Base-by-base conservation (phyloP, 2,113 vertebrate species). In the Microcebus lehilahytsara region DNA sequence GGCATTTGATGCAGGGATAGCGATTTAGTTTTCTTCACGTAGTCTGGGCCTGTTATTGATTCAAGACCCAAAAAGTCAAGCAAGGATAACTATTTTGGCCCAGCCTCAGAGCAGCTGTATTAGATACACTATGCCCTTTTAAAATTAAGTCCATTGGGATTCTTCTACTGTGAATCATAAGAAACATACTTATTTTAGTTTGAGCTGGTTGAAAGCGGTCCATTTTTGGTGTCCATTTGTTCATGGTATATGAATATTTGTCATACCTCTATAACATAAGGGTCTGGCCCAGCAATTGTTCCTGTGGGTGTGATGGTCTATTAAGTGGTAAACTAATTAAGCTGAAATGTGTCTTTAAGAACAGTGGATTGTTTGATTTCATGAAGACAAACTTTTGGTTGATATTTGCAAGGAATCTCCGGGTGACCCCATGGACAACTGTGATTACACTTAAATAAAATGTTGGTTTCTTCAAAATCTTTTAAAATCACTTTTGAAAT, bases 31-130 rank as follows among this genome's bases (percentile, higher is more conserved):
- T 78, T 53, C n/a, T 85, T 60, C 23, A 13, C 49, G 49, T 85
- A 80, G 46, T 72, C 74, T 69, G n/a, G 27, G 23, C 32, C 78
- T 91, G 42, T 71, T 96, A 97, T 80, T 93, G 86, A 95, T 90
- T 97, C 94, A 95, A 60, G 56, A 25, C 78, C 66, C 74, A 8
- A 84, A 93, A 97, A 69, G 96, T 97, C 46, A 42, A 80, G 22
- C 58, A 81, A 89, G 96, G 95, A 97, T 94, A 96, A 34, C 9
- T 53, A 14, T 93, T 96, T 89, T 95, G 97, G 83, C 93, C 27
- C 19, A 37, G 25, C 0, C n/a, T 53, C 40, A 60, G 66, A 95
- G 56, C 74, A 96, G 79, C 95, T 95, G 89, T 64, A 66, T 60
- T 42, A 85, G 84, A 80, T 14, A 91, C 83, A 81, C 66, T n/a